Conservation (phyloP, 1,140 invertebrate genomes). For the Ceratitis capitata region DNA sequence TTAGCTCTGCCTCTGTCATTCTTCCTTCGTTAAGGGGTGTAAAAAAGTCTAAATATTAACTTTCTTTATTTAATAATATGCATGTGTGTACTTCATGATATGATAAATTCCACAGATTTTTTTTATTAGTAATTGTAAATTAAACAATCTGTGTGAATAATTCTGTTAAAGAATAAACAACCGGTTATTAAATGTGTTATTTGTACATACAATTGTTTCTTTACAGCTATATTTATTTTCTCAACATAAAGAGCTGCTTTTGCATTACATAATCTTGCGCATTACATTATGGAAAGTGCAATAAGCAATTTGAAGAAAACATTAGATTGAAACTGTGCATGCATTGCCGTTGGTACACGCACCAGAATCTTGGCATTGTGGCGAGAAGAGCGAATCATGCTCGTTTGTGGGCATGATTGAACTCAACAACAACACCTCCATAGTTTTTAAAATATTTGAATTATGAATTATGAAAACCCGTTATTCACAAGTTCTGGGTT, state of each 20-base stretch:
- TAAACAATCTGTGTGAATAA: background rate
- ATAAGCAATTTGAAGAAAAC: conserved; percentile 7
- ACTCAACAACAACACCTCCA: too few relatives aligned
- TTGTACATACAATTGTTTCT: background rate
- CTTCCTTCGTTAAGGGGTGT: too few relatives aligned
- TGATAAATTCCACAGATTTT: background rate
- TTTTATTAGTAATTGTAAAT: background rate
- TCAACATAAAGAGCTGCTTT: background rate
- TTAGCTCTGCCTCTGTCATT: too few relatives aligned
- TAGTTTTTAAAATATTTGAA: too few relatives aligned
- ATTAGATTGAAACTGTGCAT: background rate
- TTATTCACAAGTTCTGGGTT: too few relatives aligned
- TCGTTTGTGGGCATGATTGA: too few relatives aligned
- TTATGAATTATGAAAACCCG: too few relatives aligned
- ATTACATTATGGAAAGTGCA: background rate
- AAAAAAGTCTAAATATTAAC: too few relatives aligned
- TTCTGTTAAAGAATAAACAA: conserved; percentile 18
- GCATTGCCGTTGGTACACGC: background rate
- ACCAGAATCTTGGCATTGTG: too few relatives aligned
- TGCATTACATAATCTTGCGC: background rate
- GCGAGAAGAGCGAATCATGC: too few relatives aligned
- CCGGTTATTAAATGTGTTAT: conserved; percentile 15
- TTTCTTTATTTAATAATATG: too few relatives aligned
- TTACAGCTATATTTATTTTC: background rate
- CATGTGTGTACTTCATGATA: background rate